Evolutionary conservation across 1,140 invertebrate genomes (phyloP).

Genomic region (Drosophila pectinifera): DNA sequence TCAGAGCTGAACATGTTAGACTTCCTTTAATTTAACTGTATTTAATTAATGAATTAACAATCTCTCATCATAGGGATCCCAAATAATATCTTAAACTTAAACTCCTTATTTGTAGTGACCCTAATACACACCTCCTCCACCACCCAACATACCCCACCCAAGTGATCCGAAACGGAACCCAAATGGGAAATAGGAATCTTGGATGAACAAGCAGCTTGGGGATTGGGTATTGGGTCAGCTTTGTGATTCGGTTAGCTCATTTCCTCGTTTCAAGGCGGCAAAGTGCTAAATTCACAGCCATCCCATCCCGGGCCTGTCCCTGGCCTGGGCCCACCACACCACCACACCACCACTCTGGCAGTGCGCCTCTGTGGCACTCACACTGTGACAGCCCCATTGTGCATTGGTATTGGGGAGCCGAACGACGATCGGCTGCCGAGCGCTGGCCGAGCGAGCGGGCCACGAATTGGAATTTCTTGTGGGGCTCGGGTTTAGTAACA

Average conservation of each 20-base stretch:
- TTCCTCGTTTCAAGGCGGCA: conserved; percentile 82
- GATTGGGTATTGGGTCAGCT: conserved; percentile 40
- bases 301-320: conserved; percentile 27
- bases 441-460: conserved; percentile 15
- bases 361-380: conserved; percentile 7
- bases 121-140: background rate
- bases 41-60: too few species aligned
- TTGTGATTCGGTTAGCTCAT: conserved; percentile 62
- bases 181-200: conserved; percentile 46
- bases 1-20: too few species aligned
- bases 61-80: too few species aligned
- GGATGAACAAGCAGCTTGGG: conserved; percentile 29
- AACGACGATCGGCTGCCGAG: conserved; percentile 21
- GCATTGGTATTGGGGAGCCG: conserved; percentile 46
- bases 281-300: conserved; percentile 72
- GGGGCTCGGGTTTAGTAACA: conserved; percentile 82
- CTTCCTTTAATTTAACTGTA: too few species aligned
- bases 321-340: conserved; percentile 16
- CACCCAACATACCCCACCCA: background rate
- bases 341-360: background rate
- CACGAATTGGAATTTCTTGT: conserved; percentile 74
- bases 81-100: too few species aligned
- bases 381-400: background rate
- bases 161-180: conserved; percentile 9
- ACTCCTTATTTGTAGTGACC: too few species aligned